Conservation (phyloP, 2,888 invertebrate genomes). For the Xanthorhoe designata region DNA sequence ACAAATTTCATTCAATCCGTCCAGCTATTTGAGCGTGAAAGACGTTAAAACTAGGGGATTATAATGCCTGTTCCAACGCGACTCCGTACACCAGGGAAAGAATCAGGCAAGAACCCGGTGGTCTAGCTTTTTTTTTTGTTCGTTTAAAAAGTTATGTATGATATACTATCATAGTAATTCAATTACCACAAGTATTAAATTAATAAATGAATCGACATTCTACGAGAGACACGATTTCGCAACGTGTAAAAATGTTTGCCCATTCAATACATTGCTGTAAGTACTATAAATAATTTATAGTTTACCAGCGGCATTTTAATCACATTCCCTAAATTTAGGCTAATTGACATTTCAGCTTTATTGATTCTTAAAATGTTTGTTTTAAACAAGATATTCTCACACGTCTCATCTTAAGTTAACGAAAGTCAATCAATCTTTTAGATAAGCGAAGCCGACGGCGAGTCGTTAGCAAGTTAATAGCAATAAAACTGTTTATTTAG, state of each 20-base stretch:
- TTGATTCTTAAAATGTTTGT: slow-evolving; percentile 64
- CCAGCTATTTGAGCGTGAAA: too few relatives aligned
- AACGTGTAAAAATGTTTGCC: slow-evolving; percentile 36
- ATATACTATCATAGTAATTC: slow-evolving; percentile 4
- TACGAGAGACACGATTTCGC: slow-evolving; percentile 35
- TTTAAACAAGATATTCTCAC: slow-evolving; percentile 43
- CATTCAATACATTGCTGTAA: slow-evolving; percentile 29
- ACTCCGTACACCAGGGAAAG: too few relatives aligned
- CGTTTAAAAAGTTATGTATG: too few relatives aligned
- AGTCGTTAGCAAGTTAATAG: slow-evolving; percentile 33
- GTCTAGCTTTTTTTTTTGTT: too few relatives aligned
- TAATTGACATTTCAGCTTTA: slow-evolving; percentile 68
- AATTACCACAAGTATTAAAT: slow-evolving; percentile 5
- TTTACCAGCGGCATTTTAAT: slow-evolving; percentile 59
- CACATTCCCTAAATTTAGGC: slow-evolving; percentile 63
- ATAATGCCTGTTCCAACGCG: too few relatives aligned
- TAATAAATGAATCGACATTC: slow-evolving; percentile 18
- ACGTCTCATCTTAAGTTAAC: slow-evolving; percentile 29
- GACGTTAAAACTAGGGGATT: too few relatives aligned
- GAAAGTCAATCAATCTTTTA: slow-evolving; percentile 37
- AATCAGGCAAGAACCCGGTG: too few relatives aligned
- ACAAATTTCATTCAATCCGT: too few relatives aligned
- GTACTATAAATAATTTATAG: slow-evolving; percentile 38
- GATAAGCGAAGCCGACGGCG: slow-evolving; percentile 31
- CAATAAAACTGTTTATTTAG: slow-evolving; percentile 33